Percentiles rank a stretch among this genome's conserved stretches.
These are phyloP conservation scores for Tenthredo scrophulariae DNA, from an alignment of 2,888 invertebrate species.

Conservation along the genomic window DNA sequence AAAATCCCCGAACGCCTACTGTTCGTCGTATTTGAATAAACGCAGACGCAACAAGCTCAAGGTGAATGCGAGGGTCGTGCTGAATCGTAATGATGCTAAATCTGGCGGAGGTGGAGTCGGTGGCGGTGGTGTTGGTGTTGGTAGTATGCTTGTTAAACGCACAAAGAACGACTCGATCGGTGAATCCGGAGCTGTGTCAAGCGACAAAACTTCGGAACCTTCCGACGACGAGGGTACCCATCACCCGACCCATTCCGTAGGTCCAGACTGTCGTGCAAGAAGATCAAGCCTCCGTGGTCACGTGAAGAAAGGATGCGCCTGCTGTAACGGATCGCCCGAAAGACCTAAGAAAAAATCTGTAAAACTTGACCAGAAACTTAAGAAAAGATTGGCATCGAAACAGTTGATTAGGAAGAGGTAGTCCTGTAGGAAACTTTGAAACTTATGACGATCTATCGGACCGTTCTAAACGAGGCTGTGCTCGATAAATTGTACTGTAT, in stretches of 20 bases:
- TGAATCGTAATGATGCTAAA: constrained; percentile 71
- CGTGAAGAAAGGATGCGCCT: constrained; percentile 83
- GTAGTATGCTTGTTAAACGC: constrained; percentile 66
- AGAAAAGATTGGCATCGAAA: constrained; percentile 72
- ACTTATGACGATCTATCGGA: constrained; percentile 34
- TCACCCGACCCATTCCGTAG: constrained; percentile 65
- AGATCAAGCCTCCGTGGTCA: constrained; percentile 80
- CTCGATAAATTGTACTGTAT: constrained; percentile 46
- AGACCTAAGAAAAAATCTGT: constrained; percentile 79
- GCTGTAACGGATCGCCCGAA: constrained; percentile 82
- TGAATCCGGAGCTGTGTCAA: constrained; percentile 67
- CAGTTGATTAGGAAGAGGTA: constrained; percentile 76
- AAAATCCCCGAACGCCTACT: constrained; percentile 57
- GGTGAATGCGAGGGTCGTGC: constrained; percentile 70
- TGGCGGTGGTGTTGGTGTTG: constrained; percentile 32
- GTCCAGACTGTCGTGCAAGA: constrained; percentile 72
- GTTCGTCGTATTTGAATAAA: constrained; percentile 67
- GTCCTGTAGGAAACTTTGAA: constrained; percentile 65
- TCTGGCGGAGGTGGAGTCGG: not conserved
- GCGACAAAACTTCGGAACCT: constrained; percentile 71
- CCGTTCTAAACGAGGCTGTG: constrained; percentile 38
- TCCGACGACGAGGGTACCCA: constrained; percentile 72
- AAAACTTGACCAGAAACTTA: constrained; percentile 71
- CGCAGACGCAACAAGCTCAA: constrained; percentile 70
- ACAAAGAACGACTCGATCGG: constrained; percentile 66